Evolutionary conservation across 1,140 invertebrate species (phyloP), one percentile per base, ranked within the genome.

Genomic region (Ceratoteleas bidentatus): DNA sequence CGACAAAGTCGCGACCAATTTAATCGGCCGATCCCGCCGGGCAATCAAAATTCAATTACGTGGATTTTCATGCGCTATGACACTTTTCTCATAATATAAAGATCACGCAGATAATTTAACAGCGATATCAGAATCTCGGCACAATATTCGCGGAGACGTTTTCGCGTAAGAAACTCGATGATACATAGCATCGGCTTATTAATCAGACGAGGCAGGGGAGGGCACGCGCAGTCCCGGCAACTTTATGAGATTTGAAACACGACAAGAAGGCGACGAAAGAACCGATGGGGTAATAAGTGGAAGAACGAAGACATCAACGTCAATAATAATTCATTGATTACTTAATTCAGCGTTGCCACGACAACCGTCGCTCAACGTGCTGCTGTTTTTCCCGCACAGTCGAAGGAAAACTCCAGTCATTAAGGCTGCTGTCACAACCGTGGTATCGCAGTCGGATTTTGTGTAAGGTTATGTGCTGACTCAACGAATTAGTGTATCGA

Each of bases 271-370:
- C 76, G 81, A 52, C 50, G 81, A 85, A 75, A 84, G 76, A 84
- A 77, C 76, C 82, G 76, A 78, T 77, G 60, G 52, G 58, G 82
- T 69, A 43, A 78, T 81, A 81, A 82, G 81, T 84, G 81, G 73
- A 80, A 84, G 83, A 72, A 85, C 76, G 85, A 88, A 88, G 89
- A 90, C 89, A 90, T 91, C 90, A 91, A 90, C 90, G 90, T 91
- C 90, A 91, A 91, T 91, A 91, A 91, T 91, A 91, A 91, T 91
- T 91, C 89, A 90, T 90, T 90, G 90, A 91, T 91, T 91, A 90
- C 89, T 90, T 88, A 91, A 91, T 91, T 91, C 89, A 87, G 73
- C 88, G 89, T 90, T 89, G 43, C 90, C 86, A 88, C 90, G 89
- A 84, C 86, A 79, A 91, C 89, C 87, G 86, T 84, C 89, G 85